phyloP scores from a whole-genome alignment of 2,113 vertebrate genomes.

The Etheostoma cragini region DNA sequence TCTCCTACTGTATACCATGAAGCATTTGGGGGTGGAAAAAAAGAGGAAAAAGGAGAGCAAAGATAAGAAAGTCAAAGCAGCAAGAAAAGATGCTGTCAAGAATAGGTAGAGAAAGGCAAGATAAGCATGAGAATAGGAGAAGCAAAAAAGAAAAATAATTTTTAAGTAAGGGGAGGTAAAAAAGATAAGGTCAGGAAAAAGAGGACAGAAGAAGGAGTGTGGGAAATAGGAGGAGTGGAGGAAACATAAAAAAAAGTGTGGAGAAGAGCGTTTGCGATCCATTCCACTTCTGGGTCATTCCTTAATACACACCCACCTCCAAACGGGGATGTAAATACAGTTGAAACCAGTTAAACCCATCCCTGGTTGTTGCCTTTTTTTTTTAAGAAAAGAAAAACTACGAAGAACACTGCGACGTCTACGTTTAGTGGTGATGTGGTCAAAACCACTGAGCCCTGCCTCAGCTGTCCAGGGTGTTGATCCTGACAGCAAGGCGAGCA shows the following conservation, averaged over 20 bases:
- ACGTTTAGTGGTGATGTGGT: conserved; percentile 55
- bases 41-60: conserved; percentile 29
- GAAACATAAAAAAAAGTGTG: not conserved
- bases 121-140: conserved; percentile 30
- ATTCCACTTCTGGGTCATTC: conserved; percentile 62
- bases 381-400: conserved; percentile 34
- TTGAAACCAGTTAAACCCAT: conserved; percentile 47
- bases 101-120: conserved; percentile 1
- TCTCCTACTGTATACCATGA: conserved; percentile 40
- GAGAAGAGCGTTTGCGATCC: conserved; percentile 59
- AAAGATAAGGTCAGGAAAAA: conserved; percentile 54
- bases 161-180: conserved; percentile 20
- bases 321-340: conserved; percentile 50
- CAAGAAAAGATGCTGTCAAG: not conserved
- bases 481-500: conserved; percentile 63
- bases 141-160: conserved; percentile 48
- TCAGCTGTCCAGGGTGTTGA: conserved; percentile 71
- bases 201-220: conserved; percentile 55
- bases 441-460: conserved; percentile 48
- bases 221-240: conserved; percentile 29
- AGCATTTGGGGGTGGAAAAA: conserved; percentile 38
- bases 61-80: not conserved
- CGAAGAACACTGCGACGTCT: conserved; percentile 23
- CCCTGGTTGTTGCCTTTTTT: conserved; percentile 28
- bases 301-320: conserved; percentile 59